Evolutionary conservation across 2,797 vertebrate species (phyloP), one percentile per base, ranked within the genome.

Genomic region (Amniataba percoides): DNA sequence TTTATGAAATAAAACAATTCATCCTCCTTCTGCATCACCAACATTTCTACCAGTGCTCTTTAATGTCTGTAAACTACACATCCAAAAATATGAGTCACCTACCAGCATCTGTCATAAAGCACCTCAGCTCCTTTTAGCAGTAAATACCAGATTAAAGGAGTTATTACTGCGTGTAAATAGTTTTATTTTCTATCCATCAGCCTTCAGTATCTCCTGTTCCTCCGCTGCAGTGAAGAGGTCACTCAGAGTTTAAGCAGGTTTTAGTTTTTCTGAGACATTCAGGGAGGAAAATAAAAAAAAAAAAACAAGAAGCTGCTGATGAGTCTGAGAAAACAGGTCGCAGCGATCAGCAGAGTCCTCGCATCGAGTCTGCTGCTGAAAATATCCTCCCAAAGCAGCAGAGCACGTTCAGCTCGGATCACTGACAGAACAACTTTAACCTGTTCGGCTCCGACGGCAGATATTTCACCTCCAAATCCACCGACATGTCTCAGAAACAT

Each of bases 311-410:
- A 74, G 69, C 51, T 39, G 72, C 55, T 71, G 74, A 75, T 63
- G 74, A 72, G 74, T 25, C 16, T 69, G 21, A 51, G 74, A 75
- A 64, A 86, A 53, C 62, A 76, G 74, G 80, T 77, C 27, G 51
- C 77, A 63, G 64, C 15, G 11, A 60, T 78, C 78, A 75, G 75
- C 73, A 19, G 31, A 25, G 9, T 39, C 36, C 60, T 74, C 61
- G 45, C n/a, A 36, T 56, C 0, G 3, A 68, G 63, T 56, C 66
- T 53, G 55, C 66, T 19, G 69, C 68, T 21, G 58, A 73, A 76
- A 78, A 70, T 75, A 73, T 73, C 67, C 71, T 70, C 78, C 64
- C 64, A 36, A 21, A 75, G 81, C 59, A 69, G 63, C 64, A 70
- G 72, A 71, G 72, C 57, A 19, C 5, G 21, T 61, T 55, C 70